Evolutionary conservation across 2,888 invertebrate genomes (phyloP), one percentile per base, ranked within the genome.

Genomic region (Eupithecia subfuscata): DNA sequence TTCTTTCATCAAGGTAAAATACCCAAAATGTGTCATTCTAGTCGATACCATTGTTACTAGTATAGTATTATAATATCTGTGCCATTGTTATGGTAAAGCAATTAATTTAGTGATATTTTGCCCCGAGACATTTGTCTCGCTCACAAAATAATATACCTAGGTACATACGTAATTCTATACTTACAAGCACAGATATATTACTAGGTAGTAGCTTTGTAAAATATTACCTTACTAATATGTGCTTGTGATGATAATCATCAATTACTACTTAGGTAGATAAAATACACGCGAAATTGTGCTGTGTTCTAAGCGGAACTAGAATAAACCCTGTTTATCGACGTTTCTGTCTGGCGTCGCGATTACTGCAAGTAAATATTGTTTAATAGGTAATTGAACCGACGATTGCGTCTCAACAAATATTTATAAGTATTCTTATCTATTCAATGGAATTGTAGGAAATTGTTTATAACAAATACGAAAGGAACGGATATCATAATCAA

Each of bases 391-490:
- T 70, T 81, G 81, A 81, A 80, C 81, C 40, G 34, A 60, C 70
- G 74, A 78, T 73, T 75, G 75, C 74, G 65, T 71, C 22, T 67
- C 25, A 65, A 75, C 73, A 76, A 81, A 79, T 78, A 80, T 74
- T 74, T 74, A 73, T 37, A 60, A 60, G 60, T 25, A 74, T 73
- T 74, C 72, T 73, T 78, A 80, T 81, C 79, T 78, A 70, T 78
- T 81, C 67, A 79, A 80, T 80, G 79, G 80, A 82, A 82, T 80
- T 77, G 77, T 80, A 77, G 78, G 78, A 78, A 73, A 73, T 78
- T 56, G 52, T 72, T 71, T 48, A 64, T 40, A 25, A 40, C 12
- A 45, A 68, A 18, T 30, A 64, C 34, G 30, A 34, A 34, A 18
- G 30, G 18, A 64, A 64, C 11, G 64, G 34, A 14, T 60, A 25